A percentile compares a stretch with the other conserved stretches of the same genome.
Conservation (phyloP, 2,888 invertebrate species). For the Gastrophysa polygoni region DNA sequence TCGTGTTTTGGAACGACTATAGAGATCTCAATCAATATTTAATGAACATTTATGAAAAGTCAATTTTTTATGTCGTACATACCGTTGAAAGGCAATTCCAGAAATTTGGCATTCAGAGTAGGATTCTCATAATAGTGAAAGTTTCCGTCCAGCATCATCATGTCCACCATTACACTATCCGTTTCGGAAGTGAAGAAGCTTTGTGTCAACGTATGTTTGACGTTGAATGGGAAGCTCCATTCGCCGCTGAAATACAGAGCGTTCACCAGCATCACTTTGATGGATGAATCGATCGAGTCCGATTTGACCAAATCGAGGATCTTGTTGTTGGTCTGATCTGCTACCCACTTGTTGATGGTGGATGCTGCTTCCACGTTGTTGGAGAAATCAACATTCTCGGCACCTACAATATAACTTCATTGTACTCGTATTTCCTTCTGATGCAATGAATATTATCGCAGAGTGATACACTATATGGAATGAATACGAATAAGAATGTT, state of each 20-base stretch:
- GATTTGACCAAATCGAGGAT: conserved; percentile 45
- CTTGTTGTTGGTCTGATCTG: conserved; percentile 47
- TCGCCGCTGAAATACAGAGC: conserved; percentile 48
- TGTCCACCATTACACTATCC: conserved; percentile 39
- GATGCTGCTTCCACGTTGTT: conserved; percentile 35
- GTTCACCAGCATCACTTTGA: conserved; percentile 47
- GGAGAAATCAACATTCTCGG: conserved; percentile 57
- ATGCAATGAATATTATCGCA: too few species aligned
- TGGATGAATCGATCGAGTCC: conserved; percentile 33
- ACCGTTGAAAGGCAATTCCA: conserved; percentile 45
- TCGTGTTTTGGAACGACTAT: too few species aligned
- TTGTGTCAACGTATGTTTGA: conserved; percentile 28
- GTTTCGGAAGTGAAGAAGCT: conserved; percentile 37
- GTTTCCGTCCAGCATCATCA: conserved; percentile 39
- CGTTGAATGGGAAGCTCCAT: conserved; percentile 39
- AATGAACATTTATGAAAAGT: too few species aligned
- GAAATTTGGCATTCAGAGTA: conserved; percentile 42
- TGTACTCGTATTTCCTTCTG: too few species aligned
- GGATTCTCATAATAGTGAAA: conserved; percentile 36
- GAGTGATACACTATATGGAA: too few species aligned
- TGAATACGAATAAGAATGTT: too few species aligned
- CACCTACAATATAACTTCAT: too few species aligned
- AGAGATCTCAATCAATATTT: too few species aligned
- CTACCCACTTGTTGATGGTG: conserved; percentile 51
- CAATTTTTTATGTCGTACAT: too few species aligned